Evolutionary conservation across 2,888 invertebrate genomes (phyloP).

Genomic region (Patella caerulea): DNA sequence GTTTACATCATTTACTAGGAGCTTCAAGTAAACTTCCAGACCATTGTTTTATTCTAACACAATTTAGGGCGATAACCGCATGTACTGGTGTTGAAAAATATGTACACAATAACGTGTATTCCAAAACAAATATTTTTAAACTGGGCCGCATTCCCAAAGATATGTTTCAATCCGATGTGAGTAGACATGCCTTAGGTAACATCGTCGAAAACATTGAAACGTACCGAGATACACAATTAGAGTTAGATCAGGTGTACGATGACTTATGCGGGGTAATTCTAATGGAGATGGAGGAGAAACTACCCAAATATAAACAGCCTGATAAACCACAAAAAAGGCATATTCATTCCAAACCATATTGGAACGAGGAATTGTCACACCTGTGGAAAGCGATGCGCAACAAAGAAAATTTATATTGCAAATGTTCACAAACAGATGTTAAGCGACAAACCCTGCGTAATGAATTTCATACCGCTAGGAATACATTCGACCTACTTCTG

Average conservation of each 20-base stretch:
- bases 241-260: not conserved
- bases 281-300: not conserved
- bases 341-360: not conserved
- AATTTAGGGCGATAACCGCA: not conserved
- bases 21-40: conserved; percentile 8
- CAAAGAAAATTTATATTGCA: not conserved
- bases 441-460: not conserved
- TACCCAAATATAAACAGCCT: not conserved
- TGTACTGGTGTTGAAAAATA: not conserved
- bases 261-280: not conserved
- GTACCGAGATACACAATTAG: not conserved
- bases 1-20: conserved; percentile 9
- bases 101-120: too few relatives aligned
- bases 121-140: too few relatives aligned
- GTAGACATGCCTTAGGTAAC: not conserved
- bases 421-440: not conserved
- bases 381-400: not conserved
- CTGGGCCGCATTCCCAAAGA: not conserved
- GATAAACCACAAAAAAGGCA: not conserved
- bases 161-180: conserved; percentile 1
- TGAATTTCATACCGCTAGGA: not conserved
- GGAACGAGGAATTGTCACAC: not conserved
- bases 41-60: not conserved
- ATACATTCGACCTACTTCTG: not conserved
- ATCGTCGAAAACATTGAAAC: not conserved